phyloP scores from a whole-genome alignment of 1,140 invertebrate genomes.

The Neoseiulus cucumeris region DNA sequence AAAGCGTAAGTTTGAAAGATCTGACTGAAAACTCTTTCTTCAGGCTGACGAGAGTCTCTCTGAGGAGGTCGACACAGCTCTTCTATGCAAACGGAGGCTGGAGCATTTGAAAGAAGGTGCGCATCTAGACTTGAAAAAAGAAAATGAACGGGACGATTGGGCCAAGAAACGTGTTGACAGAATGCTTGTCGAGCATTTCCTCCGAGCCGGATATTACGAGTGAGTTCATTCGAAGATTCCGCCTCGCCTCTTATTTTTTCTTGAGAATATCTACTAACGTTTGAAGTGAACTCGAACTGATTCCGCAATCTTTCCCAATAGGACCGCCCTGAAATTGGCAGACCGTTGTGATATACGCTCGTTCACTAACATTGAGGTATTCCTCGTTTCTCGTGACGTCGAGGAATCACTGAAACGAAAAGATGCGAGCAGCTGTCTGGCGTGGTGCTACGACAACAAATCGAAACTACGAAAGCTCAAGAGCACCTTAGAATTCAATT shows the following conservation, averaged over 20 bases:
- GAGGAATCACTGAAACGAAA: constrained; percentile 42
- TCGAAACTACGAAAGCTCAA: constrained; percentile 83
- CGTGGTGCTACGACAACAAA: constrained; percentile 93
- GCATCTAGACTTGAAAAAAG: constrained; percentile 16
- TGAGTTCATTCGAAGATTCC: constrained; percentile 52
- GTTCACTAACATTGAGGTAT: constrained; percentile 78
- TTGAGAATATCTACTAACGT: neutral
- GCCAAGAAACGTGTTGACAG: constrained; percentile 67
- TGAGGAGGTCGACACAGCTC: constrained; percentile 68
- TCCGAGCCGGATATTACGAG: constrained; percentile 88
- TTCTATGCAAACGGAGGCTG: constrained; percentile 64
- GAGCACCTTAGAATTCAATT: constrained; percentile 47
- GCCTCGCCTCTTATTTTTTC: constrained; percentile 37
- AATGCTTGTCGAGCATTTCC: constrained; percentile 86
- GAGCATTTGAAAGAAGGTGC: constrained; percentile 66
- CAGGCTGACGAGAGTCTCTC: constrained; percentile 67
- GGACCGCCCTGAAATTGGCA: constrained; percentile 30
- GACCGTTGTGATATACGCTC: neutral
- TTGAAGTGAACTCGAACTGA: neutral
- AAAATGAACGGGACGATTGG: constrained; percentile 39
- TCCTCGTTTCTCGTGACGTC: constrained; percentile 69
- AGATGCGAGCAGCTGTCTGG: constrained; percentile 69
- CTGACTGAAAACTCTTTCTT: neutral
- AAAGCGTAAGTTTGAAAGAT: too few species aligned
- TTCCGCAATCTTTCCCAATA: constrained; percentile 17